Conservation (phyloP, 2,113 vertebrate genomes). For the Sapayoa aenigma region DNA sequence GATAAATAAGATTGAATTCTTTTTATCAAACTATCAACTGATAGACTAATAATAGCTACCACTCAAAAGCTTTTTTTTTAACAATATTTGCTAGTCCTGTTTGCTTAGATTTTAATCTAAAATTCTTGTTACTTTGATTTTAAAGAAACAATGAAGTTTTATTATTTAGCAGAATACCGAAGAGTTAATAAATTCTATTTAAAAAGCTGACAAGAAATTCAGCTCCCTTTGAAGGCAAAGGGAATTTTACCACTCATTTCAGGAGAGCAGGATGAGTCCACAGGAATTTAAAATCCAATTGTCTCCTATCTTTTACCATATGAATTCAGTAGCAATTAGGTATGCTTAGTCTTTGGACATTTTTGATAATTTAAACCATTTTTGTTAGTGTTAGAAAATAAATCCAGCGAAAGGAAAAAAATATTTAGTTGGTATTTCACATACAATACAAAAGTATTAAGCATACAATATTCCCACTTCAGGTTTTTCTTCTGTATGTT, state of each 20-base stretch:
- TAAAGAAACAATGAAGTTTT: conserved; percentile 8
- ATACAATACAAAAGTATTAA: not conserved
- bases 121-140: not conserved
- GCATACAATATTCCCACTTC: not conserved
- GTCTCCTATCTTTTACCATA: not conserved
- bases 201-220: not conserved
- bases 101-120: not conserved
- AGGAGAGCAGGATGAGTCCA: not conserved
- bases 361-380: not conserved
- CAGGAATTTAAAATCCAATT: not conserved
- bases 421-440: not conserved
- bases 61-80: not conserved
- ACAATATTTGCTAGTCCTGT: not conserved
- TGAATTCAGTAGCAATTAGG: not conserved
- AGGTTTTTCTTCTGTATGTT: not conserved
- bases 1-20: not conserved
- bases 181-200: not conserved
- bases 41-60: not conserved
- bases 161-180: not conserved
- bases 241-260: not conserved
- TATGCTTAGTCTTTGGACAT: not conserved
- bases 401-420: not conserved
- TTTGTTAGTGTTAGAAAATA: not conserved
- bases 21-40: conserved; percentile 17
- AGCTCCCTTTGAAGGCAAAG: not conserved